Conservation (phyloP, 2,888 invertebrate genomes). For the Melieria omissa region DNA sequence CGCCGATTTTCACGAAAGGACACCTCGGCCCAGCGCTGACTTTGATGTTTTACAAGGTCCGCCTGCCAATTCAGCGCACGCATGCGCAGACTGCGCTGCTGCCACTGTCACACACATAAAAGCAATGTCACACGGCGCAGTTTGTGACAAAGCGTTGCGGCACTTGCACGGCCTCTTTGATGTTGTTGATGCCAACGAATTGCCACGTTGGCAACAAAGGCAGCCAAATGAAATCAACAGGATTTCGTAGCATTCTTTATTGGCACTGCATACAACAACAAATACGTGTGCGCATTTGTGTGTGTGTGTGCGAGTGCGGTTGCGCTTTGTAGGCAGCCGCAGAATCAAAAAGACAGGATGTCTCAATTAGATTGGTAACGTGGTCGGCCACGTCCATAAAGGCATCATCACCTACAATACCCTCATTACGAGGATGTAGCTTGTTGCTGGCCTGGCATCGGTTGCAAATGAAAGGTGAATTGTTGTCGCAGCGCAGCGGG, state of each 20-base stretch:
- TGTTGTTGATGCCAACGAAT: not conserved
- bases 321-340: slow-evolving; percentile 23
- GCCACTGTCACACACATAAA: not conserved
- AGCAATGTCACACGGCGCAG: not conserved
- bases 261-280: not conserved
- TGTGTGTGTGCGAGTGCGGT: not conserved
- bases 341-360: slow-evolving; percentile 34
- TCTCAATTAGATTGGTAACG: slow-evolving; percentile 38
- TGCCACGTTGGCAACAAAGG: not conserved
- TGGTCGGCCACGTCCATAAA: slow-evolving; percentile 27
- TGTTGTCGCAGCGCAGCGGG: slow-evolving; percentile 57
- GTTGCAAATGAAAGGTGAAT: slow-evolving; percentile 47
- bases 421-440: slow-evolving; percentile 9
- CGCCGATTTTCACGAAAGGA: slow-evolving; percentile 5
- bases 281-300: not conserved
- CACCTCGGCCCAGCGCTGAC: no score
- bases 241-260: not conserved
- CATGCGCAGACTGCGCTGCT: not conserved
- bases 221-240: not conserved
- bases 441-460: not conserved
- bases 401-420: slow-evolving; percentile 36
- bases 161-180: not conserved
- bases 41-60: not conserved
- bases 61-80: not conserved
- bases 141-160: not conserved